phyloP scores from a whole-genome alignment of 2,888 invertebrate genomes.

The Drosophila macrospina region DNA sequence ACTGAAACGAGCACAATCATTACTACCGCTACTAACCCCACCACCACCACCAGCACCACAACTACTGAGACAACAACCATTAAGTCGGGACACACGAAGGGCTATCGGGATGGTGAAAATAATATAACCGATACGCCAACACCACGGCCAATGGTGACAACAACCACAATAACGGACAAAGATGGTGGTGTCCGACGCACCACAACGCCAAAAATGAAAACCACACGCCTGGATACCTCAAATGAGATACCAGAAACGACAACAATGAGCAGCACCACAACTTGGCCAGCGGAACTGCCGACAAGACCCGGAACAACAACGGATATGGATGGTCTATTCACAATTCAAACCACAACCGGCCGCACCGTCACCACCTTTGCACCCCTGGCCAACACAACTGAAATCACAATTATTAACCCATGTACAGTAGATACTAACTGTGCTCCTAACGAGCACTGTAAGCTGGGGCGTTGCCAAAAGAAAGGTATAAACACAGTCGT shows the following conservation, averaged over 20 bases:
- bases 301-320: conserved; percentile 75
- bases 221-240: conserved; percentile 84
- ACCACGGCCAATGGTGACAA: conserved; percentile 57
- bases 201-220: conserved; percentile 82
- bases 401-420: conserved; percentile 83
- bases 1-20: conserved; percentile 52
- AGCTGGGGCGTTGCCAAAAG: conserved; percentile 87
- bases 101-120: conserved; percentile 85
- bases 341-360: conserved; percentile 53
- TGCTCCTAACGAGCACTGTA: conserved; percentile 87
- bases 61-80: conserved; percentile 69
- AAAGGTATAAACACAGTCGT: conserved; percentile 82
- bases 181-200: conserved; percentile 65
- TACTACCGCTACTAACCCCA: conserved; percentile 73
- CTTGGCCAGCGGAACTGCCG: conserved; percentile 65
- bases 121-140: conserved; percentile 83
- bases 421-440: conserved; percentile 88
- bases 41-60: conserved; percentile 60
- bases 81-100: conserved; percentile 83
- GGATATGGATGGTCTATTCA: conserved; percentile 66
- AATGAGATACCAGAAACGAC: conserved; percentile 77
- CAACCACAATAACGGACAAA: conserved; percentile 56
- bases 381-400: conserved; percentile 67
- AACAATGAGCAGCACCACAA: conserved; percentile 55
- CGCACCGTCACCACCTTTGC: conserved; percentile 43